A percentile compares a stretch with the other conserved stretches of the same genome.
Evolutionary conservation across 2,888 invertebrate species (phyloP).

Genomic region (Macrophya annulata): DNA sequence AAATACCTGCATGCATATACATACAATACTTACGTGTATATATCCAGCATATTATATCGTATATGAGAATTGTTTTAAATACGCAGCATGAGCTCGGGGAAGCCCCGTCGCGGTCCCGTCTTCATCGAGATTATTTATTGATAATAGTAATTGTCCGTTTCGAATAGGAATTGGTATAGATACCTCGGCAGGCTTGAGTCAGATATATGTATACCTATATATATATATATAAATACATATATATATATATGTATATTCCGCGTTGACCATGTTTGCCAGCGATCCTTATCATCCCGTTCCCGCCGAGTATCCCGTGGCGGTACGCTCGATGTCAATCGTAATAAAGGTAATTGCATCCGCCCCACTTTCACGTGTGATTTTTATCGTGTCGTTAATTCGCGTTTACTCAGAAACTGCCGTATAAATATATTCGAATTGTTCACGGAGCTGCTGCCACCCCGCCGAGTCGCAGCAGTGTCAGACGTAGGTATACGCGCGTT

Average conservation of each 20-base stretch:
- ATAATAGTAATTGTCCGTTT: slow-evolving; percentile 52
- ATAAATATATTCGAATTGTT: slow-evolving; percentile 58
- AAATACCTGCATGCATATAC: background rate
- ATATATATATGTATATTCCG: too few relatives aligned
- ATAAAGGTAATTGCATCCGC: slow-evolving; percentile 46
- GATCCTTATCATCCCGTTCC: slow-evolving; percentile 27
- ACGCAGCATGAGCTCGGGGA: slow-evolving; percentile 24
- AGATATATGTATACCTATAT: background rate
- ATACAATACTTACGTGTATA: background rate
- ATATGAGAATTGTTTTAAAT: slow-evolving; percentile 40
- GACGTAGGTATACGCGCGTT: background rate
- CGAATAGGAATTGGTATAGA: background rate
- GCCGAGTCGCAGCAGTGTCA: slow-evolving; percentile 63
- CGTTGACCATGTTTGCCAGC: slow-evolving; percentile 1
- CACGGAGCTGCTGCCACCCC: background rate
- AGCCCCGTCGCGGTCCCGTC: slow-evolving; percentile 15
- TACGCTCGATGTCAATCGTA: slow-evolving; percentile 45
- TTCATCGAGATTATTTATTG: slow-evolving; percentile 49
- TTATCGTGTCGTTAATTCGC: slow-evolving; percentile 45
- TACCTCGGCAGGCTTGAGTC: background rate
- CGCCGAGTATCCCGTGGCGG: slow-evolving; percentile 13
- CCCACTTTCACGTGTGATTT: background rate
- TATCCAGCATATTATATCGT: background rate
- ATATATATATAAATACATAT: too few relatives aligned
- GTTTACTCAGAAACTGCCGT: slow-evolving; percentile 51